Evolutionary conservation across 2,888 invertebrate species (phyloP).

Genomic region (Torymus tubicola): DNA sequence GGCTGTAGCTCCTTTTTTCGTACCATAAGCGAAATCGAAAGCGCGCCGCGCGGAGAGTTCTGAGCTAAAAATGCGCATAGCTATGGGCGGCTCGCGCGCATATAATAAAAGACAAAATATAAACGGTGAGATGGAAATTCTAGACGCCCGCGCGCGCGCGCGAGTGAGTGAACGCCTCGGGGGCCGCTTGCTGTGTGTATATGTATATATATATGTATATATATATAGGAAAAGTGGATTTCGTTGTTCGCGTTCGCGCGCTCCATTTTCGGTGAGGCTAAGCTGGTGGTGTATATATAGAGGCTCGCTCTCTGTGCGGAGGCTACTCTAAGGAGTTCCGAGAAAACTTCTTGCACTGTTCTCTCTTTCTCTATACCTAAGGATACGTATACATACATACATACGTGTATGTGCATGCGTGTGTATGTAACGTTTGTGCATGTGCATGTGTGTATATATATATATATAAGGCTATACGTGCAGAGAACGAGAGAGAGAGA

Average conservation of each 20-base stretch:
- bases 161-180: too few relatives aligned
- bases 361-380: conserved; percentile 40
- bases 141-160: too few relatives aligned
- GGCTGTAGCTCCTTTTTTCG: too few relatives aligned
- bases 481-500: conserved; percentile 4
- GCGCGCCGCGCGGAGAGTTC: too few relatives aligned
- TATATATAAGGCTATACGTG: too few relatives aligned
- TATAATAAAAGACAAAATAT: conserved; percentile 24
- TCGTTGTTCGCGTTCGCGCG: conserved; percentile 12
- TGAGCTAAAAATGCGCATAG: neutral
- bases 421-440: neutral
- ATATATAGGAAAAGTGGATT: neutral
- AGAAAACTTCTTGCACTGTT: conserved; percentile 55
- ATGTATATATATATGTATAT: too few relatives aligned
- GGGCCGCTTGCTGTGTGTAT: too few relatives aligned
- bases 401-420: conserved; percentile 1
- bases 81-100: neutral
- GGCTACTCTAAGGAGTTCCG: conserved; percentile 36
- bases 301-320: too few relatives aligned
- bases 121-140: neutral
- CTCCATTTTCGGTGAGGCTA: neutral
- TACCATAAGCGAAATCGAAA: too few relatives aligned
- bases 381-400: neutral
- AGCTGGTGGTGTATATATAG: conserved; percentile 4
- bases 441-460: conserved; percentile 5